Evolutionary conservation across 1,140 invertebrate genomes (phyloP).

Genomic region (Drosophila mayri): DNA sequence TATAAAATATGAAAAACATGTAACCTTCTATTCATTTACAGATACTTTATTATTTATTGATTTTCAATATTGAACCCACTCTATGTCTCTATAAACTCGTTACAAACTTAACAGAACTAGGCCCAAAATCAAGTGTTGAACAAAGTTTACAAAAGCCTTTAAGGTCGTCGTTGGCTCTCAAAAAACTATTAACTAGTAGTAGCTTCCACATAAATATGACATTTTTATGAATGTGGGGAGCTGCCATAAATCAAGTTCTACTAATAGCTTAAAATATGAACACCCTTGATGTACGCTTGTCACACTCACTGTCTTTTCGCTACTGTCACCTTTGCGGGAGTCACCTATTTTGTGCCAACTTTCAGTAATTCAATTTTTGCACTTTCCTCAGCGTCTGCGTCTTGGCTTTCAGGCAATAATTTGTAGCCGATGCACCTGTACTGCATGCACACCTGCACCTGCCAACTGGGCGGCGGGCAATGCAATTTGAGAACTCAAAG

Average conservation of each 20-base stretch:
- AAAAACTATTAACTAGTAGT: conserved; percentile 1
- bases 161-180: conserved; percentile 6
- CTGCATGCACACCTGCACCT: conserved; percentile 17
- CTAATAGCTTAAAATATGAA: neutral
- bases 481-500: conserved; percentile 42
- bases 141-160: neutral
- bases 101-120: neutral
- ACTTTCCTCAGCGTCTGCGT: conserved; percentile 22
- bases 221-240: neutral
- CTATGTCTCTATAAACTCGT: neutral
- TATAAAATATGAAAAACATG: too few relatives aligned
- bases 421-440: conserved; percentile 32
- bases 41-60: neutral
- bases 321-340: conserved; percentile 20
- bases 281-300: neutral
- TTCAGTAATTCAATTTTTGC: conserved; percentile 43
- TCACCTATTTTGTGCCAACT: conserved; percentile 40
- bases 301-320: conserved; percentile 17
- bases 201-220: conserved; percentile 5
- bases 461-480: conserved; percentile 26
- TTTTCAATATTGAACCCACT: neutral
- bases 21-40: too few relatives aligned
- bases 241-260: conserved; percentile 16
- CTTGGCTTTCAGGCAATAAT: conserved; percentile 30
- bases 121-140: neutral